These are phyloP conservation scores for Molossus molossus DNA, from an alignment of 2,797 vertebrate species.

Conservation along the genomic window DNA sequence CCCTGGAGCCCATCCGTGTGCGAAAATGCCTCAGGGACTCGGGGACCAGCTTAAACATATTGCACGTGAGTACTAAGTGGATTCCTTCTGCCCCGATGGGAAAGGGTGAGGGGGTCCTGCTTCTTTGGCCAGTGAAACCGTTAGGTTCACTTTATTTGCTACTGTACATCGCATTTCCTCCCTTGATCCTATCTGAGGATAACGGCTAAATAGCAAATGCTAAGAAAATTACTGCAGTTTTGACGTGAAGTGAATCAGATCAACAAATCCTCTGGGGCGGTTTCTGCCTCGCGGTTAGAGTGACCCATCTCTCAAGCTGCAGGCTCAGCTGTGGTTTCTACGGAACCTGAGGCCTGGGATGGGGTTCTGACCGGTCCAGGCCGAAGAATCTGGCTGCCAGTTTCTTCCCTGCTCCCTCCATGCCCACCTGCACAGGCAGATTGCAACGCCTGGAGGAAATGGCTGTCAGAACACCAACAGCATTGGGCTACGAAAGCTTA, in stretches of 20 bases:
- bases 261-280: background rate
- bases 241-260: constrained; percentile 21
- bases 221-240: constrained; percentile 15
- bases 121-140: constrained; percentile 77
- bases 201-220: background rate
- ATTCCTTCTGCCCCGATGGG: background rate
- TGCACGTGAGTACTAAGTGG: background rate
- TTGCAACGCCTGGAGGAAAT: constrained; percentile 72
- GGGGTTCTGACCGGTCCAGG: constrained; percentile 29
- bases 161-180: background rate
- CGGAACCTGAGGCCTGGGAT: background rate
- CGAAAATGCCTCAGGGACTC: constrained; percentile 26
- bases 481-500: constrained; percentile 85
- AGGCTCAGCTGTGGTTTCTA: constrained; percentile 4
- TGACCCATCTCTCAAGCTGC: background rate
- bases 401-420: background rate
- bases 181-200: constrained; percentile 29
- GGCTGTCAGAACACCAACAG: constrained; percentile 73
- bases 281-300: constrained; percentile 50
- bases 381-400: constrained; percentile 42
- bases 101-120: background rate
- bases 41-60: constrained; percentile 20
- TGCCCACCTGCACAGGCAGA: background rate
- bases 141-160: constrained; percentile 50
- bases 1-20: background rate